Conservation (phyloP, 1,140 invertebrate species). For the Pseudomyrmex pallidus region DNA sequence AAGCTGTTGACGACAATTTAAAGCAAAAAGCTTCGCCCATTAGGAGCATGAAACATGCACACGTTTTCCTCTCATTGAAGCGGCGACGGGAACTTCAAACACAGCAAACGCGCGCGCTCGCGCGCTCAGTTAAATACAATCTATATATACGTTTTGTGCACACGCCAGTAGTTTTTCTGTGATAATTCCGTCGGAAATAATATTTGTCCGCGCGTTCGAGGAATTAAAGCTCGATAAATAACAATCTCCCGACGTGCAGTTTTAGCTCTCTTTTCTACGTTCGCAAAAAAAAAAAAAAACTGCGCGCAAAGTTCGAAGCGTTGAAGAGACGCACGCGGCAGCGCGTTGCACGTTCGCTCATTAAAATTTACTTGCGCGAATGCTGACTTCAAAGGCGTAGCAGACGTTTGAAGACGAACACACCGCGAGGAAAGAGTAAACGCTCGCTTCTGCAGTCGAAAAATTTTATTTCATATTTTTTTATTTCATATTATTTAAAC, state of each 20-base stretch:
- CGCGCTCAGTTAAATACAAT: conserved; percentile 9
- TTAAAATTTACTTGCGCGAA: conserved; percentile 51
- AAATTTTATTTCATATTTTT: conserved; percentile 1
- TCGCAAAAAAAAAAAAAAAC: conserved; percentile 1
- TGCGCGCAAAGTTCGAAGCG: conserved; percentile 37
- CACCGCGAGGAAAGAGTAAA: conserved; percentile 38
- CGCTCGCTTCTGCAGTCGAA: background rate
- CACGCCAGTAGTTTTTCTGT: background rate
- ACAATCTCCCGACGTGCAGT: background rate
- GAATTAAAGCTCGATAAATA: conserved; percentile 24
- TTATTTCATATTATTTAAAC: background rate
- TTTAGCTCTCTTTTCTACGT: background rate
- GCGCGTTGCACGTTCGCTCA: conserved; percentile 42
- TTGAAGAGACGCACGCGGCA: conserved; percentile 30
- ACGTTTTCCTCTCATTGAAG: conserved; percentile 49
- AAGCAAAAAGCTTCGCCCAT: conserved; percentile 64
- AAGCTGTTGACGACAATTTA: conserved; percentile 56
- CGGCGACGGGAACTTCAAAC: conserved; percentile 45
- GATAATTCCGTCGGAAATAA: conserved; percentile 27
- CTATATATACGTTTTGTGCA: background rate
- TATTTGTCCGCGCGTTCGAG: background rate
- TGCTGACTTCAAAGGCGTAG: conserved; percentile 35
- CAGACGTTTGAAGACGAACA: conserved; percentile 43
- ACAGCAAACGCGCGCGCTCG: background rate
- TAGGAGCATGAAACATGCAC: conserved; percentile 68